Evolutionary conservation across 2,113 vertebrate species (phyloP).

Genomic region (Etia nguti): DNA sequence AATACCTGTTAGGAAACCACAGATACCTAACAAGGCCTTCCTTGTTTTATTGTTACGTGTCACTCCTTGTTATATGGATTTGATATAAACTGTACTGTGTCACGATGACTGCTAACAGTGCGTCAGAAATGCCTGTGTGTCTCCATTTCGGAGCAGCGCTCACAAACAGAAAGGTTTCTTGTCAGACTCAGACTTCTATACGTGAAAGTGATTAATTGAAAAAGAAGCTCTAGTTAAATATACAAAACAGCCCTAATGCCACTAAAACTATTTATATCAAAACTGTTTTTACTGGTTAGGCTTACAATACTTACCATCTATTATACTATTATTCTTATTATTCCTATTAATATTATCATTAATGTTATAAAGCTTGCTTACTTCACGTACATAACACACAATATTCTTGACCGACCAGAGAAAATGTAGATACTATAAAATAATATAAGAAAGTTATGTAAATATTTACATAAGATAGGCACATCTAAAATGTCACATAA

Average conservation of each 20-base stretch:
- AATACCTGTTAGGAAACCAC: slow-evolving; percentile 5
- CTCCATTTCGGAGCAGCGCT: not conserved
- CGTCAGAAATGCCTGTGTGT: not conserved
- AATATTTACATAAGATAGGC: not conserved
- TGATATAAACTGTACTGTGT: not conserved
- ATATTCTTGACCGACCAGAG: not conserved
- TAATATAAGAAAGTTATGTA: not conserved
- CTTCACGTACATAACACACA: not conserved
- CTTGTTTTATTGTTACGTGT: not conserved
- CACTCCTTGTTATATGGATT: not conserved
- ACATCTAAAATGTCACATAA: slow-evolving; percentile 29
- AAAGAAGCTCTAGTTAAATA: not conserved
- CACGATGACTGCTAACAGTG: not conserved
- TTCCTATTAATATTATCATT: not conserved
- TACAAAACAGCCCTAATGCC: not conserved
- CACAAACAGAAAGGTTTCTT: not conserved
- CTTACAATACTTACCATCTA: not conserved
- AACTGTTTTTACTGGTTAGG: not conserved
- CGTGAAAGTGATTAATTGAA: not conserved
- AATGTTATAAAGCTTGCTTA: not conserved
- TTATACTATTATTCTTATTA: not conserved
- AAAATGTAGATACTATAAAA: not conserved
- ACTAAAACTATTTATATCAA: not conserved
- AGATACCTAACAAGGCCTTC: not conserved
- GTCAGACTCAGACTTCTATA: not conserved